phyloP scores from a whole-genome alignment of 2,113 vertebrate genomes.

The Misgurnus mizolepis region DNA sequence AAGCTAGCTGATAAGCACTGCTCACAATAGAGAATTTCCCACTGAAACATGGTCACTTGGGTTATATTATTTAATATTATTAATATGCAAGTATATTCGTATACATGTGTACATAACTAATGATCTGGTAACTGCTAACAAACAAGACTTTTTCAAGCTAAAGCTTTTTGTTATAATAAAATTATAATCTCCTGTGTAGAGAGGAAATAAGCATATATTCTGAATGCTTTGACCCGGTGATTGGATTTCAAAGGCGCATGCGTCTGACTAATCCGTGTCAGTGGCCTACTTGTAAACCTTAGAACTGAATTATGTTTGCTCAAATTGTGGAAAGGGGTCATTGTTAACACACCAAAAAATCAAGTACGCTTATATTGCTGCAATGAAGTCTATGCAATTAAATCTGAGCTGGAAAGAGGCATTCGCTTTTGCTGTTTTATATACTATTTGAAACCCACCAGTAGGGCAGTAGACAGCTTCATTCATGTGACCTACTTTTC shows the following conservation, averaged over 20 bases:
- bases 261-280: slow-evolving; percentile 49
- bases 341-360: slow-evolving; percentile 14
- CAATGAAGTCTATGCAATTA: background rate
- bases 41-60: background rate
- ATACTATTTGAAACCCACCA: slow-evolving; percentile 32
- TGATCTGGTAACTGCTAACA: too few relatives aligned
- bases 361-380: background rate
- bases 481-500: slow-evolving; percentile 77
- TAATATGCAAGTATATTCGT: background rate
- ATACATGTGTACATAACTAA: background rate
- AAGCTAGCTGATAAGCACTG: slow-evolving; percentile 1
- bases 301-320: background rate
- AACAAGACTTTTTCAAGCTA: too few relatives aligned
- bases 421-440: slow-evolving; percentile 6
- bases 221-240: slow-evolving; percentile 24
- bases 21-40: slow-evolving; percentile 19
- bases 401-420: background rate
- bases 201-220: background rate
- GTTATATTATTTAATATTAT: too few relatives aligned
- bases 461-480: slow-evolving; percentile 60
- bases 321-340: background rate
- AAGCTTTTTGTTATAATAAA: too few relatives aligned
- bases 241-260: slow-evolving; percentile 22
- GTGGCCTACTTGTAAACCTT: slow-evolving; percentile 44
- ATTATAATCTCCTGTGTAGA: background rate